These are phyloP conservation scores for Aegithalos caudatus DNA, from an alignment of 2,113 vertebrate genomes.

Conservation along the genomic window DNA sequence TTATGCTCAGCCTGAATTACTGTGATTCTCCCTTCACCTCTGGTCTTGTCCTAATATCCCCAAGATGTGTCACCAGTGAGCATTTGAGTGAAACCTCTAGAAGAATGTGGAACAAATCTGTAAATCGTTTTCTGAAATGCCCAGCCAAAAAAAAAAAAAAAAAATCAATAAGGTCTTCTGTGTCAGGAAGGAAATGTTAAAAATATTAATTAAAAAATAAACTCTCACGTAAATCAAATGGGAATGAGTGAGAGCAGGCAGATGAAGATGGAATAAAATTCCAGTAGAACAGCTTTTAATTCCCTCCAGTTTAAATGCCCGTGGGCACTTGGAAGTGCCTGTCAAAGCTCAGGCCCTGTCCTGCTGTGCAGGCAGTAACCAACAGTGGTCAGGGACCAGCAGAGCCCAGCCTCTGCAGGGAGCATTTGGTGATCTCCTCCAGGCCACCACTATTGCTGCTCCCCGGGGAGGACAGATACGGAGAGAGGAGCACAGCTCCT, in stretches of 20 bases:
- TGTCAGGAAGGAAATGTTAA: not conserved
- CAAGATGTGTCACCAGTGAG: not conserved
- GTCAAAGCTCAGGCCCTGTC: not conserved
- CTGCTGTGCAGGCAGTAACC: not conserved
- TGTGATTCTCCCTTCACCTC: not conserved
- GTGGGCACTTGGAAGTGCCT: not conserved
- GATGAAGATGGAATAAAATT: not conserved
- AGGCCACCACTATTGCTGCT: not conserved
- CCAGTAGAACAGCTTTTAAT: not conserved
- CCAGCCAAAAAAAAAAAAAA: not conserved
- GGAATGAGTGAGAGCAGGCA: not conserved
- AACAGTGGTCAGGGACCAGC: rapidly evolving
- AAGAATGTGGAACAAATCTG: conserved; percentile 43
- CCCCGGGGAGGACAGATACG: not conserved
- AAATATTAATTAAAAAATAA: conserved; percentile 36
- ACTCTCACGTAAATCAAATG: not conserved
- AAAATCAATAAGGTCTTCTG: not conserved
- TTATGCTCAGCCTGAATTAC: not conserved
- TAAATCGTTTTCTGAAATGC: conserved; percentile 18
- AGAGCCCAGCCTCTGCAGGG: not conserved
- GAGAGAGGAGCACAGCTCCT: not conserved
- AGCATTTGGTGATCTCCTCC: not conserved
- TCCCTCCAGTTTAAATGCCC: not conserved
- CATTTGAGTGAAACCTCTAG: conserved; percentile 21
- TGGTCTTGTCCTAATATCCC: conserved; percentile 1